Percentiles rank a stretch among this genome's conserved stretches.
phyloP scores from a whole-genome alignment of 2,113 vertebrate genomes.

The Bufo gargarizans region DNA sequence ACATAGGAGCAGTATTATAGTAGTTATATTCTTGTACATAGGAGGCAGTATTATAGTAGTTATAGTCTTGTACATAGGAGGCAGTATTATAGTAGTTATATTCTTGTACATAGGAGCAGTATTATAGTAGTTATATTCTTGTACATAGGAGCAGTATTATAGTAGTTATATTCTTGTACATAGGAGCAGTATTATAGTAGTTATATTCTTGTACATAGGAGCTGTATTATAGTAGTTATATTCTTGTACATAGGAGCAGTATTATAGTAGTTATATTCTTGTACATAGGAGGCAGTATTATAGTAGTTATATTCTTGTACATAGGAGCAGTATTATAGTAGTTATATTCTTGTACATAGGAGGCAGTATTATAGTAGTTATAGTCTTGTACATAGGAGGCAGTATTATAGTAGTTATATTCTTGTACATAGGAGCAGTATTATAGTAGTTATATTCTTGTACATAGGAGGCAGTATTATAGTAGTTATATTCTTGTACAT shows the following conservation, averaged over 20 bases:
- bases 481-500: not conserved
- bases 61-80: not conserved
- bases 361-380: not conserved
- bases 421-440: not conserved
- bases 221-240: not conserved
- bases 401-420: not conserved
- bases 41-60: not conserved
- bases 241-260: not conserved
- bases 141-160: not conserved
- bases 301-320: not conserved
- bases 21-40: too few relatives aligned
- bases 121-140: conserved; percentile 6
- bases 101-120: not conserved
- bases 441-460: not conserved
- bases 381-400: not conserved
- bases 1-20: too few relatives aligned
- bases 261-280: conserved; percentile 2
- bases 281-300: not conserved
- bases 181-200: not conserved
- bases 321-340: conserved; percentile 1
- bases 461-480: not conserved
- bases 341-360: not conserved
- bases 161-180: not conserved
- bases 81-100: conserved; percentile 1
- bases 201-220: not conserved